Percentiles rank a stretch among this genome's conserved stretches.
Conservation (phyloP, 1,140 invertebrate genomes). For the Bombus affinis region DNA sequence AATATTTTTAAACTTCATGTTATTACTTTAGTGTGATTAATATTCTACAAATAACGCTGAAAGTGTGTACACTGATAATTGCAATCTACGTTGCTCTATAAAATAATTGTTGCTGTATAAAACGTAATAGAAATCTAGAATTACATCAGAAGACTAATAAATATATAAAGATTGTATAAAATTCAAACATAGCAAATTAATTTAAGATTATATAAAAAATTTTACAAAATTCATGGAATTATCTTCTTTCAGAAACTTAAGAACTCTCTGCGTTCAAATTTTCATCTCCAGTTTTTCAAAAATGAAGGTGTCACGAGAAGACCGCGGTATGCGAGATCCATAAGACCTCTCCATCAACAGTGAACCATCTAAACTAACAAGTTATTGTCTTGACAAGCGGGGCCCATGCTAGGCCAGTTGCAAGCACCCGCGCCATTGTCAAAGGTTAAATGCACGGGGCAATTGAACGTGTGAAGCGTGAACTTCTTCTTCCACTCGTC, state of each 20-base stretch:
- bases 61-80: neutral
- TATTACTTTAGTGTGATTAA: neutral
- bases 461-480: conserved; percentile 91
- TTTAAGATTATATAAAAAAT: neutral
- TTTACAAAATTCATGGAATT: neutral
- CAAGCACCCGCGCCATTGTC: conserved; percentile 89
- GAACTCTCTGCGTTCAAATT: neutral
- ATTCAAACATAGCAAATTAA: no score
- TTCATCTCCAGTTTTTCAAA: neutral
- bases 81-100: neutral
- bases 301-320: neutral
- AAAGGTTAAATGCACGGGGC: conserved; percentile 91
- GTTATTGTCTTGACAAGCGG: conserved; percentile 88
- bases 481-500: conserved; percentile 90
- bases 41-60: neutral
- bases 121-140: neutral
- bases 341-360: neutral
- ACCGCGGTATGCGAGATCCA: neutral
- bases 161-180: no score
- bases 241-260: neutral
- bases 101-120: no score
- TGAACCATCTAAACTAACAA: conserved; percentile 83
- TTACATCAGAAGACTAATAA: neutral
- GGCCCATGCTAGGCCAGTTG: conserved; percentile 92
- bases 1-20: neutral